A percentile compares a stretch with the other conserved stretches of the same genome.
These are phyloP conservation scores for Xanthia icteritia DNA, from an alignment of 2,888 invertebrate genomes.

Conservation along the genomic window DNA sequence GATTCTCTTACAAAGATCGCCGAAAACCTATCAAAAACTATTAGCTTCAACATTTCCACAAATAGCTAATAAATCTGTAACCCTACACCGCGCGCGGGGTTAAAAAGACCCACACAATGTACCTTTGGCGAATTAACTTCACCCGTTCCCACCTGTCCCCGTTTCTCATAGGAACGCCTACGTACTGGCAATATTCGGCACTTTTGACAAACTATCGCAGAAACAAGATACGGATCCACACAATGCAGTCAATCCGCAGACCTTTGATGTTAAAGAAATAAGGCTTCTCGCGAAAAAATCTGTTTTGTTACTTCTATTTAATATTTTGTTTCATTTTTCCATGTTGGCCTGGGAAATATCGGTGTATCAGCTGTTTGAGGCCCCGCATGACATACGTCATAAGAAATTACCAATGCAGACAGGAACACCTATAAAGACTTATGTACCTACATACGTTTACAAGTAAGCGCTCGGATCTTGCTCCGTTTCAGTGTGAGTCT, in stretches of 20 bases:
- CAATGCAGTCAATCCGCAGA: slow-evolving; percentile 78
- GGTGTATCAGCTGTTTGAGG: slow-evolving; percentile 44
- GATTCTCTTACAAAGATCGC: slow-evolving; percentile 47
- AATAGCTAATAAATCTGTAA: slow-evolving; percentile 65
- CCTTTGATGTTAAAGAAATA: slow-evolving; percentile 46
- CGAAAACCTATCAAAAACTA: slow-evolving; percentile 52
- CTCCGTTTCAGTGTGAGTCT: background rate
- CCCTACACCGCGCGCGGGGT: slow-evolving; percentile 58
- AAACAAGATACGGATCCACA: slow-evolving; percentile 80
- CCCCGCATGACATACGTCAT: background rate
- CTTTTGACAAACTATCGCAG: slow-evolving; percentile 80
- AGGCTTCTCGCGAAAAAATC: slow-evolving; percentile 49
- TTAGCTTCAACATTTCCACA: slow-evolving; percentile 56
- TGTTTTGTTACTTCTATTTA: slow-evolving; percentile 42
- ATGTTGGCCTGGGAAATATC: slow-evolving; percentile 55
- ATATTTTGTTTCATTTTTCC: slow-evolving; percentile 61
- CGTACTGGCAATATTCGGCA: slow-evolving; percentile 70
- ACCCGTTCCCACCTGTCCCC: slow-evolving; percentile 86
- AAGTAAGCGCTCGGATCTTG: background rate
- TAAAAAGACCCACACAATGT: slow-evolving; percentile 68
- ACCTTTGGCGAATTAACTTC: slow-evolving; percentile 76
- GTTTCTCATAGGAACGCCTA: slow-evolving; percentile 72
- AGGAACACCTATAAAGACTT: too few relatives aligned
- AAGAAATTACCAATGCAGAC: background rate
- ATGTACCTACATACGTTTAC: too few relatives aligned